Evolutionary conservation across 2,797 vertebrate species (phyloP).

Genomic region (Limnodromus scolopaceus): DNA sequence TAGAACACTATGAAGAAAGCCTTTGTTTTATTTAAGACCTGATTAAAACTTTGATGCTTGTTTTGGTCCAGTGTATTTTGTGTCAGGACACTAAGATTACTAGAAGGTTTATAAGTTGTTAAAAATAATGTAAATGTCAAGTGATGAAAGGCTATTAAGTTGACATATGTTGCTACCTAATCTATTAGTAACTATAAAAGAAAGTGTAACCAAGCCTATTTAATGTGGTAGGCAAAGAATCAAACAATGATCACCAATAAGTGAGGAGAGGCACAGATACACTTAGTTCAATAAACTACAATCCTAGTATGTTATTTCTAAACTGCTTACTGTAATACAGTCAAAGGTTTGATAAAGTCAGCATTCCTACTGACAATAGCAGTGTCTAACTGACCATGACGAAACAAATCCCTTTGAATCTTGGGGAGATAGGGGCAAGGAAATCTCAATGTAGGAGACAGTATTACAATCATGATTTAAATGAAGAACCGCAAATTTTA

Average conservation of each 20-base stretch:
- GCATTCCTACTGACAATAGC: background rate
- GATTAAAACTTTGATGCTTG: background rate
- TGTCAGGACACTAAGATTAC: background rate
- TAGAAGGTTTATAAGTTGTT: background rate
- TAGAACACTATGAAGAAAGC: background rate
- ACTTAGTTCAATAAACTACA: background rate
- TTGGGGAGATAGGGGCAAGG: background rate
- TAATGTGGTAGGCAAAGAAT: background rate
- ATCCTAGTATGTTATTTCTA: background rate
- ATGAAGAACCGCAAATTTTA: background rate
- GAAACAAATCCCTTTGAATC: background rate
- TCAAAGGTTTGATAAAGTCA: background rate
- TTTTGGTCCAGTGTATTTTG: background rate
- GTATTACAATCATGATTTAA: background rate
- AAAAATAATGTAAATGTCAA: background rate
- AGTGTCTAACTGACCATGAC: background rate
- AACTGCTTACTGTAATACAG: background rate
- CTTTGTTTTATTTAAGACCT: background rate
- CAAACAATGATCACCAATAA: background rate
- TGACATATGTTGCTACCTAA: background rate
- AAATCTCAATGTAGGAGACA: background rate
- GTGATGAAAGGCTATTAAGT: background rate
- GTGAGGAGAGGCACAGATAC: background rate
- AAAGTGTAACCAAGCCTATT: background rate
- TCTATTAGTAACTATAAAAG: background rate